Conservation (phyloP, 2,113 vertebrate genomes). For the Apeltes quadracus region DNA sequence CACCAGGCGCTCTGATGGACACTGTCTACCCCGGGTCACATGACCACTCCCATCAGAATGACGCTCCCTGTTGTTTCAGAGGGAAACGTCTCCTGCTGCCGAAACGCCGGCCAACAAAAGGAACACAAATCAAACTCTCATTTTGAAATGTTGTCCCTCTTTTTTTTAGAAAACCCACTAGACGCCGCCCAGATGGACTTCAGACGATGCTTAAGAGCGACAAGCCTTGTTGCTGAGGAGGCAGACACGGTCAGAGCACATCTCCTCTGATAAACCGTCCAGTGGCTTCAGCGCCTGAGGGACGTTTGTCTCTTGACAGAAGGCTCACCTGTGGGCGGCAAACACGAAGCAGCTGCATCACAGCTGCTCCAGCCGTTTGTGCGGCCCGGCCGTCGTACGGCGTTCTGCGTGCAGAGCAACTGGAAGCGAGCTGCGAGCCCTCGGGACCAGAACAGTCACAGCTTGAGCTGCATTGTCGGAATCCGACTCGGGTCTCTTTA, state of each 20-base stretch:
- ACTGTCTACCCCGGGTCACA: neutral
- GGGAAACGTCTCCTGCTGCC: neutral
- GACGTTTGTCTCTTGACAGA: neutral
- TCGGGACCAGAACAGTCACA: neutral
- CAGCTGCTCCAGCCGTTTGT: neutral
- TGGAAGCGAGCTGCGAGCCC: neutral
- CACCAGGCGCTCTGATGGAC: neutral
- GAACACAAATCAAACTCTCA: too few species aligned
- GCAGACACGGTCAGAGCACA: neutral
- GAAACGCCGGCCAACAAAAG: neutral
- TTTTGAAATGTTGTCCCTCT: too few species aligned
- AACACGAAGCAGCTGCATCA: neutral
- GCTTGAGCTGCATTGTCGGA: neutral
- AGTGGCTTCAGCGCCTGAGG: neutral
- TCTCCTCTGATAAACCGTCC: neutral
- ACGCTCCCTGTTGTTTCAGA: neutral
- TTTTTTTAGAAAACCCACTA: too few species aligned
- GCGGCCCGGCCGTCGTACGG: neutral
- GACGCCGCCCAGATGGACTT: too few species aligned
- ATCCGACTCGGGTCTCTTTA: conserved; percentile 1
- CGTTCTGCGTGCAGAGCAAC: neutral
- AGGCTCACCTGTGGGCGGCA: neutral
- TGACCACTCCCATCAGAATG: neutral
- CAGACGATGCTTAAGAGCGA: too few species aligned
- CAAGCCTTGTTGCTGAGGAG: too few species aligned